These are phyloP conservation scores for Monochamus saltuarius DNA, from an alignment of 1,140 invertebrate genomes.

Conservation along the genomic window DNA sequence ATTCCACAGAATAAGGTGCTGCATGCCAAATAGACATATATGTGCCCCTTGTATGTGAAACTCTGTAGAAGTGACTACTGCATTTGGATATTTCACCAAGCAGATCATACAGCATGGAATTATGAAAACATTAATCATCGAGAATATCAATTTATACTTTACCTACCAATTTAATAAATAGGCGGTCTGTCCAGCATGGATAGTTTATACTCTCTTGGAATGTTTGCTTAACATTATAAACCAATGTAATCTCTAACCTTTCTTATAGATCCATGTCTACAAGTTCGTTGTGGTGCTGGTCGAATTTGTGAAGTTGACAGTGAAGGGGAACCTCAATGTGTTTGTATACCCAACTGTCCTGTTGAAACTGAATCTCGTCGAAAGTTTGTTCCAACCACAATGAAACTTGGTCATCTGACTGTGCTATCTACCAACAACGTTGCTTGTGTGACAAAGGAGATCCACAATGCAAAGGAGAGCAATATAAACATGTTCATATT, in stretches of 20 bases:
- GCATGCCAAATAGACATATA: no score
- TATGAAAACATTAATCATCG: no score
- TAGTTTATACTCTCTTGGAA: no score
- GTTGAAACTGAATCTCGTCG: constrained; percentile 75
- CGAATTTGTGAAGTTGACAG: constrained; percentile 78
- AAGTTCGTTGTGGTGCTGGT: constrained; percentile 87
- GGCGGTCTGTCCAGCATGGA: no score
- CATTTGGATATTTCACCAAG: no score
- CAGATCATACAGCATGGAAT: no score
- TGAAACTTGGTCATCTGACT: constrained; percentile 90
- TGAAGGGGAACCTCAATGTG: constrained; percentile 75
- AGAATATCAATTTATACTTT: no score
- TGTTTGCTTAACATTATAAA: no score
- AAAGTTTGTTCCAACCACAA: constrained; percentile 91
- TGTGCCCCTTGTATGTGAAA: no score
- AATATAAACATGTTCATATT: constrained; percentile 86
- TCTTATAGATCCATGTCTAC: constrained; percentile 69
- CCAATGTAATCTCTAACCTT: background rate
- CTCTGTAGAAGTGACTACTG: no score
- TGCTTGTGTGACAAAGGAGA: constrained; percentile 81
- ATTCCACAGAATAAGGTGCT: no score
- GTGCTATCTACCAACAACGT: constrained; percentile 86
- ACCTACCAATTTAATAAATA: no score
- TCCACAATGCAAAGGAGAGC: constrained; percentile 69
- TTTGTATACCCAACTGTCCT: constrained; percentile 82